Evolutionary conservation across 1,140 invertebrate genomes (phyloP).

Genomic region (Brachionus plicatilis): DNA sequence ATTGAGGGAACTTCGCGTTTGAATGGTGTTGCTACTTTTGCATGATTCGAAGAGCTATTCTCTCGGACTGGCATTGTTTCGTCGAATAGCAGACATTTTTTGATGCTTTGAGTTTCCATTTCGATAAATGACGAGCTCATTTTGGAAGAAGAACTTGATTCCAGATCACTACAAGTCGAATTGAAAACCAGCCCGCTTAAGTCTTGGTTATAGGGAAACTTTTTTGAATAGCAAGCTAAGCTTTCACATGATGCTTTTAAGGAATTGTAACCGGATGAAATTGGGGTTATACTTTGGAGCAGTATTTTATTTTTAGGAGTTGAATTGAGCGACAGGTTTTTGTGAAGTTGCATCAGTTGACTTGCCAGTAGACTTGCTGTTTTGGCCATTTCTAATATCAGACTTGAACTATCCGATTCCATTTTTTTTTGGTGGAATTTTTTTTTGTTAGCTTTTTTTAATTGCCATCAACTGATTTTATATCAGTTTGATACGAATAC

Average conservation of each 20-base stretch:
- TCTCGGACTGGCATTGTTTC: background rate
- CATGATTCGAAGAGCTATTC: background rate
- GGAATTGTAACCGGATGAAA: background rate
- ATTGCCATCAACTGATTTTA: background rate
- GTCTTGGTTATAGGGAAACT: background rate
- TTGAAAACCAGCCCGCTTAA: background rate
- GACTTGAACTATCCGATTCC: background rate
- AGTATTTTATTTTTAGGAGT: background rate
- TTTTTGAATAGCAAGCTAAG: background rate
- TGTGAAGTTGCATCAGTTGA: slow-evolving; percentile 2
- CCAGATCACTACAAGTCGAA: background rate
- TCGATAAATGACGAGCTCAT: background rate
- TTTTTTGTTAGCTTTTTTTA: background rate
- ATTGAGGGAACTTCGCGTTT: background rate
- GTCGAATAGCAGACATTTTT: background rate
- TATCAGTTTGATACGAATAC: background rate
- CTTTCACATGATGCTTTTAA: slow-evolving; percentile 1
- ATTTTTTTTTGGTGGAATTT: background rate
- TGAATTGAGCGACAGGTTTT: background rate
- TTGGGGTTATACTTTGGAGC: background rate
- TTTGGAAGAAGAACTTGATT: background rate
- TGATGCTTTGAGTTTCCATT: background rate
- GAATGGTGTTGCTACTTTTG: background rate
- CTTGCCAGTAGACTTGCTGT: background rate
- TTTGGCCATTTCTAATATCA: slow-evolving; percentile 3